Evolutionary conservation across 2,888 invertebrate genomes (phyloP).

Genomic region (Aricia artaxerxes): DNA sequence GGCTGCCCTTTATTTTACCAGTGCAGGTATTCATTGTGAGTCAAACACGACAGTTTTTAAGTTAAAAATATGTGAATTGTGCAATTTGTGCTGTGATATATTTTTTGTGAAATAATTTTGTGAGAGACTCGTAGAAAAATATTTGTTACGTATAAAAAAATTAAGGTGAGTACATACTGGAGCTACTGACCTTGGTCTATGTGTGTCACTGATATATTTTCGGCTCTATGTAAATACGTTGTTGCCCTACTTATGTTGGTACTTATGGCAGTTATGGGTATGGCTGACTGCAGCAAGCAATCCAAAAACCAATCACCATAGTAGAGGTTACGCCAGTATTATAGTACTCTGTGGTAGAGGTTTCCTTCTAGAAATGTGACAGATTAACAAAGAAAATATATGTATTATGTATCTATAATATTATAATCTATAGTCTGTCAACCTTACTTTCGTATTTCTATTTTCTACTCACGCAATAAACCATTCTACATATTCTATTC

Average conservation of each 20-base stretch:
- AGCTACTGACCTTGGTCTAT: not conserved
- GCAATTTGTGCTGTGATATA: conserved; percentile 19
- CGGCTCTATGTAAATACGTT: not conserved
- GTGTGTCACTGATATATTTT: conserved; percentile 2
- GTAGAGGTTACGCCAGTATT: too few species aligned
- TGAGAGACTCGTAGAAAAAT: not conserved
- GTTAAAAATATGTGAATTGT: conserved; percentile 28
- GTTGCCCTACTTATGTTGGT: not conserved
- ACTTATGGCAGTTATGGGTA: not conserved
- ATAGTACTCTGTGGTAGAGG: too few species aligned
- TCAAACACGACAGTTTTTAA: conserved; percentile 30
- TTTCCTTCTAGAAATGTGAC: too few species aligned
- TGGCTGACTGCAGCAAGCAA: too few species aligned
- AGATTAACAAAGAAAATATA: too few species aligned
- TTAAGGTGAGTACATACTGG: conserved; percentile 11
- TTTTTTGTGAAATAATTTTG: conserved; percentile 4
- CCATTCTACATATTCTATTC: too few species aligned
- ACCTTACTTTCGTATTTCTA: too few species aligned
- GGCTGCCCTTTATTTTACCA: conserved; percentile 69
- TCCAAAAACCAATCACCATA: too few species aligned
- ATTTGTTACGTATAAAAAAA: not conserved
- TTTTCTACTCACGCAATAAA: too few species aligned
- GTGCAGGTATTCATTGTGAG: conserved; percentile 40
- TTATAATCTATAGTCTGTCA: too few species aligned
- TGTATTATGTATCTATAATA: too few species aligned